A percentile compares a stretch with the other conserved stretches of the same genome.
Conservation (phyloP, 2,113 vertebrate species). For the Scortum barcoo region DNA sequence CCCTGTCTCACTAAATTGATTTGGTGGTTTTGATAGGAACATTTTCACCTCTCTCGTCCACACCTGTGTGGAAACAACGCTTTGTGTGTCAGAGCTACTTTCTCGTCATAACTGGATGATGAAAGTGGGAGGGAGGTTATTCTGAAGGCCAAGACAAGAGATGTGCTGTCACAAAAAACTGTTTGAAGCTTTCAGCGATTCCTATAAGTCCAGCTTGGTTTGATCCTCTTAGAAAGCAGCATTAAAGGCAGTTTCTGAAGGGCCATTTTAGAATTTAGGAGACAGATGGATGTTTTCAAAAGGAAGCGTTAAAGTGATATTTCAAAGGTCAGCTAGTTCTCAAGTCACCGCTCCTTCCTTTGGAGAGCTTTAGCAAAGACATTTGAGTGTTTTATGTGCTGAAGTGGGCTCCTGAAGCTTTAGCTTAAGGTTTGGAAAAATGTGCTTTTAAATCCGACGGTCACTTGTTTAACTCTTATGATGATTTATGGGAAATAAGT, state of each 20-base stretch:
- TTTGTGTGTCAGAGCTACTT: neutral
- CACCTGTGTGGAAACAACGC: neutral
- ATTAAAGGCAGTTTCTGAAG: conserved; percentile 57
- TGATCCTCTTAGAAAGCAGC: conserved; percentile 70
- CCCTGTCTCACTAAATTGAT: neutral
- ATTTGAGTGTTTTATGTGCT: conserved; percentile 50
- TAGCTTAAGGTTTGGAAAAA: conserved; percentile 38
- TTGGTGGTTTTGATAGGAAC: conserved; percentile 15
- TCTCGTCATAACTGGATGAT: neutral
- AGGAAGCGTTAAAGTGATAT: conserved; percentile 54
- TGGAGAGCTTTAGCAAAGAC: conserved; percentile 45
- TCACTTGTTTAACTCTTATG: conserved; percentile 24
- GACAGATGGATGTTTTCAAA: conserved; percentile 51
- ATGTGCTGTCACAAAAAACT: conserved; percentile 29
- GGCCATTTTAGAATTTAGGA: conserved; percentile 52
- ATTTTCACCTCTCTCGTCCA: neutral
- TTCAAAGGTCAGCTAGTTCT: conserved; percentile 70
- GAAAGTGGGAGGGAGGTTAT: conserved; percentile 36
- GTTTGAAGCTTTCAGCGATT: conserved; percentile 52
- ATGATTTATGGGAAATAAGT: conserved; percentile 12
- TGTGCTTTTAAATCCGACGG: conserved; percentile 12
- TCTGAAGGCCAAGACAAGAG: conserved; percentile 41
- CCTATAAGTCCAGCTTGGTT: conserved; percentile 48
- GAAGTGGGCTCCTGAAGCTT: conserved; percentile 39
- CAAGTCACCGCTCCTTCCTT: conserved; percentile 43